Percentiles rank a stretch among this genome's conserved stretches.
Conservation (phyloP, 1,140 invertebrate genomes). For the Camponotus floridanus region DNA sequence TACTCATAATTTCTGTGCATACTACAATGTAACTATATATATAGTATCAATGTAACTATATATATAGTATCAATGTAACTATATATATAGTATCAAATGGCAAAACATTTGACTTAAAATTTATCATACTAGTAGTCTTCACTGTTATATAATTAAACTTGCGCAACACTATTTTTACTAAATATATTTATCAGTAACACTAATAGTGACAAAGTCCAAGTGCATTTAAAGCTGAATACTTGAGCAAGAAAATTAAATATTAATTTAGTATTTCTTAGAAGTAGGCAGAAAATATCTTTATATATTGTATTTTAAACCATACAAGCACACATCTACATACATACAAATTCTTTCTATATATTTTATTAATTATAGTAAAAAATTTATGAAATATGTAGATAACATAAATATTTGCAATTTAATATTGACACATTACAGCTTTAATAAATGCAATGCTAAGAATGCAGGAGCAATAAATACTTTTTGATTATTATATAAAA, state of each 20-base stretch:
- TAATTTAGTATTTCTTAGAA: neutral
- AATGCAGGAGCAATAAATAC: neutral
- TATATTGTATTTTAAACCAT: neutral
- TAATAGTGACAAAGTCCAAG: neutral
- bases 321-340: neutral
- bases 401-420: neutral
- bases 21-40: neutral
- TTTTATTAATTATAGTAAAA: neutral
- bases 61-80: neutral
- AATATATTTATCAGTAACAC: slow-evolving; percentile 1
- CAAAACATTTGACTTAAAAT: neutral
- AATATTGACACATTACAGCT: neutral
- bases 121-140: slow-evolving; percentile 5
- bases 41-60: neutral
- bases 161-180: slow-evolving; percentile 19
- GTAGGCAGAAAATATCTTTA: neutral
- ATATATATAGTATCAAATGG: neutral
- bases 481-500: neutral
- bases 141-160: slow-evolving; percentile 20
- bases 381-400: neutral
- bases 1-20: neutral
- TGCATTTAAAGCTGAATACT: neutral
- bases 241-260: slow-evolving; percentile 9
- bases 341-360: neutral
- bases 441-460: no score